Evolutionary conservation across 2,797 vertebrate genomes (phyloP).

Genomic region (Poeciliopsis presidionis): DNA sequence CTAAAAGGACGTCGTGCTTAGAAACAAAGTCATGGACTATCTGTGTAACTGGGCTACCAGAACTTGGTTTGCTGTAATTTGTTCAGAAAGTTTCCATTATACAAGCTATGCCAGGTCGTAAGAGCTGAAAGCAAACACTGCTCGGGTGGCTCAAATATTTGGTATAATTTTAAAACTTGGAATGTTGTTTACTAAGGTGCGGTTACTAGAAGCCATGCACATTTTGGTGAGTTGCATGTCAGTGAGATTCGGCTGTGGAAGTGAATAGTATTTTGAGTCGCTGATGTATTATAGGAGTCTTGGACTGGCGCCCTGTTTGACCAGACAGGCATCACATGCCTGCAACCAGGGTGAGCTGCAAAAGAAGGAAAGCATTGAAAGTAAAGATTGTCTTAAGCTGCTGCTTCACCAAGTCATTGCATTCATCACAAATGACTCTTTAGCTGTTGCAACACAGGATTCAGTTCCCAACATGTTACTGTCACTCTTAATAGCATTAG

Average conservation of each 20-base stretch:
- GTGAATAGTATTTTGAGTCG: constrained; percentile 27
- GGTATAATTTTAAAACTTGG: constrained; percentile 25
- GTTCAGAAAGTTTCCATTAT: constrained; percentile 35
- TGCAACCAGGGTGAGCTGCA: constrained; percentile 49
- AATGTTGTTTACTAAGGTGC: constrained; percentile 32
- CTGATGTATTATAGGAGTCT: constrained; percentile 39
- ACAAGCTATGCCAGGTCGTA: constrained; percentile 21
- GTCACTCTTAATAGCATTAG: constrained; percentile 26
- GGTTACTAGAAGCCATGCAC: constrained; percentile 15
- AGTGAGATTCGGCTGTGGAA: constrained; percentile 35
- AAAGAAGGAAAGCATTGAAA: constrained; percentile 9
- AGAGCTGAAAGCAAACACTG: constrained; percentile 44
- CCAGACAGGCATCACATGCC: constrained; percentile 57
- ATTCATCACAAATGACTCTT: background rate
- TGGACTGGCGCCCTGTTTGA: constrained; percentile 46
- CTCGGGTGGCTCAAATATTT: constrained; percentile 52
- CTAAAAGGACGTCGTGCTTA: constrained; percentile 41
- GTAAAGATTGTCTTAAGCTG: background rate
- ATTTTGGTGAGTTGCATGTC: constrained; percentile 23
- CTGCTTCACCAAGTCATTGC: background rate
- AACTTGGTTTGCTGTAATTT: constrained; percentile 35
- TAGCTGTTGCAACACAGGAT: constrained; percentile 3
- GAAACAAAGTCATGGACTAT: constrained; percentile 27
- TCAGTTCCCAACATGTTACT: constrained; percentile 2
- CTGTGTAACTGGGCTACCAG: constrained; percentile 16